Evolutionary conservation across 1,140 invertebrate species (phyloP), one percentile per base, ranked within the genome.

Genomic region (Formica selysi): DNA sequence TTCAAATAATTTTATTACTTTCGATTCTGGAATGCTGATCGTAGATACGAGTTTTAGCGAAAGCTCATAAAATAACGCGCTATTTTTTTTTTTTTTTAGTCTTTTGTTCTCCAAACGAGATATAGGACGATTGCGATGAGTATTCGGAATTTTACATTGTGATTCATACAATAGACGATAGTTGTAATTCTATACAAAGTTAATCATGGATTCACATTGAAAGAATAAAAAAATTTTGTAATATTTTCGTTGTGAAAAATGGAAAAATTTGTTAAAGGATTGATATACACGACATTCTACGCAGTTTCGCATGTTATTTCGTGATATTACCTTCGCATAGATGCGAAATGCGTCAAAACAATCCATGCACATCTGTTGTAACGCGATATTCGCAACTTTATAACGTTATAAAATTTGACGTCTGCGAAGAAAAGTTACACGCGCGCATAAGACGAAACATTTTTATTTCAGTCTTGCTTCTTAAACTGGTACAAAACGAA

Each of bases 1-100:
- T 44, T 73, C 6, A 26, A 81, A 59, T 71, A 73, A 51, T 73
- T 73, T 73, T n/a, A 81, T 81, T 81, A 61, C 54, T 22, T 44
- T 78, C 1, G 3, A 26, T 32, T 70, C 2, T 32, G 32, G 64
- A 65, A n/a, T 38, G 13, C n/a, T 11, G 16, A 32, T 32, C 44
- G 29, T 54, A 57, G 29, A 80, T 36, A 79, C 22, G 29, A 67
- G 44, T 16, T 41, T 38, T 70, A 71, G 11, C 16, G 22, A 80
- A 10, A 59, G 22, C 16, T 80, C 5, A 70, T 80, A 41, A 59
- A 80, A 71, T 54, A 70, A 70, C 76, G 6, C 6, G 22, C 13
- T 0, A 26, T 41, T 57, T 80, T 65, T 67, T 48, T 13, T 0
- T 68, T 48, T 13, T 0, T 68, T 51, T n/a, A 38, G 26, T 3